Percentiles rank a stretch among this genome's conserved stretches.
These are phyloP conservation scores for Dallia pectoralis DNA, from an alignment of 2,797 vertebrate genomes.

Conservation along the genomic window DNA sequence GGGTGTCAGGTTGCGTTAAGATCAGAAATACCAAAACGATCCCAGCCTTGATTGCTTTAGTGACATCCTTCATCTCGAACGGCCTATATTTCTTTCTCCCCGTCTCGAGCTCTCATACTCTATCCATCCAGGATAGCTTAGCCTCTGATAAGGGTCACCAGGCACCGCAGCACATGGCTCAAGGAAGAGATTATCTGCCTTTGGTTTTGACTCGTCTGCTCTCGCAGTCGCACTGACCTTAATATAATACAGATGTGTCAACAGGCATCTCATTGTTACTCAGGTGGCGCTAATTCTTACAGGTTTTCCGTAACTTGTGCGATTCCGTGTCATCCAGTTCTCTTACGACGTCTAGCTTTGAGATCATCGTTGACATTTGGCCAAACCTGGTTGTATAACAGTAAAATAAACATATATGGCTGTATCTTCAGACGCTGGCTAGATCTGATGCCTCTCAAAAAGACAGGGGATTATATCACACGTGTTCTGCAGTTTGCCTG, in stretches of 20 bases:
- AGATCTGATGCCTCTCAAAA: not conserved
- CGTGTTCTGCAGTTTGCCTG: not conserved
- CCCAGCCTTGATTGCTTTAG: not conserved
- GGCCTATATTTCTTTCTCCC: not conserved
- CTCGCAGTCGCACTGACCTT: not conserved
- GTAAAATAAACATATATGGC: no score
- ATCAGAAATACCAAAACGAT: not conserved
- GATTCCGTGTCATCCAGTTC: no score
- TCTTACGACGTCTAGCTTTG: not conserved
- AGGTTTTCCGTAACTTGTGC: no score
- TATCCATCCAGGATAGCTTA: constrained; percentile 3
- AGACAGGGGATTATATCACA: not conserved
- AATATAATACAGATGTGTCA: constrained; percentile 10
- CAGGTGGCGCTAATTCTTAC: no score
- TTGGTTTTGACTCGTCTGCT: not conserved
- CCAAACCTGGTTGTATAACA: no score
- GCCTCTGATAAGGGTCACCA: constrained; percentile 5
- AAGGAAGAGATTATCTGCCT: constrained; percentile 7
- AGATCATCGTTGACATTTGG: no score
- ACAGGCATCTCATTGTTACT: not conserved
- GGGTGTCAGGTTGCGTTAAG: constrained; percentile 16
- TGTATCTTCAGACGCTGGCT: not conserved
- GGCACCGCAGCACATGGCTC: not conserved
- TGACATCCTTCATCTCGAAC: not conserved
- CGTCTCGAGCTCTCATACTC: not conserved